Evolutionary conservation across 2,888 invertebrate species (phyloP), one percentile per base, ranked within the genome.

Genomic region (Rutpela maculata): DNA sequence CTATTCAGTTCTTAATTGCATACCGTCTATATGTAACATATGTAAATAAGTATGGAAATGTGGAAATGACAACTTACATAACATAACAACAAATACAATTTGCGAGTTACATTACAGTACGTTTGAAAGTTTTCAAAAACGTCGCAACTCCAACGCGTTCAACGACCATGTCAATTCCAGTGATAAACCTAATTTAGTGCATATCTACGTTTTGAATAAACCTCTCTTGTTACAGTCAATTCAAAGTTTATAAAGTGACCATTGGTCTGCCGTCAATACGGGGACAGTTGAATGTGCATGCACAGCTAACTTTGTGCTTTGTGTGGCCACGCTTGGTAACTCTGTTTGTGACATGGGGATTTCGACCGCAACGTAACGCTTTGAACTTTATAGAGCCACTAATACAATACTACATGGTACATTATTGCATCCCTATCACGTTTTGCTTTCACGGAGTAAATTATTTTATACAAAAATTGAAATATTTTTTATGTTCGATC

Each of bases 171-270:
- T 84, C 85, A 85, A 77, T 60, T 77, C 78, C 85, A 85, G 84
- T 82, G 84, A 85, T 85, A 82, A 84, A 85, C 84, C 85, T 82
- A 85, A 84, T 85, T 84, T 84, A 78, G 77, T 76, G 76, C 84
- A 80, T 80, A 83, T 85, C 83, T 84, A 78, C 80, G 77, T 82
- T 83, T 82, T 84, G 84, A 85, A 85, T 85, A 85, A 84, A 85
- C 83, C 83, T 81, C 84, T 74, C 80, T 75, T 59, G 85, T 85
- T 87, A 88, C 87, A 88, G 86, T 88, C 87, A 88, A 88, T 88
- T 87, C 86, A 86, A 88, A 88, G 86, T 88, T 88, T 87, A 87
- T 88, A 87, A 88, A 88, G 88, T 88, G 88, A 87, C 88, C 88
- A 86, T 87, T 87, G 86, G 85, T 82, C 85, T 81, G 84, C 81